Evolutionary conservation across 2,797 vertebrate genomes (phyloP).

Genomic region (Sebastes trivittatus): DNA sequence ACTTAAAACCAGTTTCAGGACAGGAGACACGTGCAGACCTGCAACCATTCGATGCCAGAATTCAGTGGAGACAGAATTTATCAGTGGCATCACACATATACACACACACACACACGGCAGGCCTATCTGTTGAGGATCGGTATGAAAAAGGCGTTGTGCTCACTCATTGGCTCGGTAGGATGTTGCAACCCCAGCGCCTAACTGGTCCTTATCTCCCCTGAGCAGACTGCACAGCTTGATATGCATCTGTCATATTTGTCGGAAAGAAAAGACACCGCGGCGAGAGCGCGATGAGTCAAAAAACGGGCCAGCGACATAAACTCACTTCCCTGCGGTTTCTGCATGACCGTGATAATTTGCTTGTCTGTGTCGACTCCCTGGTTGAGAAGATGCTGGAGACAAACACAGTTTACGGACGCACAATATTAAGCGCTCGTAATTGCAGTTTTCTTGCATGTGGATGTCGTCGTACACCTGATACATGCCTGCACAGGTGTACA

Average conservation of each 20-base stretch:
- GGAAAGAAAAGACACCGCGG: constrained; percentile 83
- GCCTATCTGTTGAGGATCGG: constrained; percentile 80
- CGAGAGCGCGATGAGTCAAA: constrained; percentile 79
- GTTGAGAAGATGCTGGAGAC: not conserved
- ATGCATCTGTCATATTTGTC: constrained; percentile 87
- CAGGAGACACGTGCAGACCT: constrained; percentile 31
- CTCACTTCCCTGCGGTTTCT: constrained; percentile 71
- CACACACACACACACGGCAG: constrained; percentile 53
- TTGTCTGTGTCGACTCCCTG: constrained; percentile 33
- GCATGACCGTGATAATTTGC: constrained; percentile 64
- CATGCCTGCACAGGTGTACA: constrained; percentile 22
- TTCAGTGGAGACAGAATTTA: constrained; percentile 73
- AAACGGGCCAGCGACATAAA: constrained; percentile 69
- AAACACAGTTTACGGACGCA: not conserved
- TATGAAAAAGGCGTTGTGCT: constrained; percentile 80
- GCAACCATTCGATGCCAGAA: constrained; percentile 51
- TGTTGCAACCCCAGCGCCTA: constrained; percentile 87
- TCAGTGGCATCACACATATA: constrained; percentile 68
- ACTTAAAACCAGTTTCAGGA: constrained; percentile 39
- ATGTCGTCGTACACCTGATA: not conserved
- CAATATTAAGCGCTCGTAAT: not conserved
- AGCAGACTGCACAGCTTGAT: constrained; percentile 85
- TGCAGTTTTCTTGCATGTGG: not conserved
- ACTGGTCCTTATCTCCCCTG: constrained; percentile 83
- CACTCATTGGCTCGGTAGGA: constrained; percentile 83